These are phyloP conservation scores for Sphecodes monilicornis DNA, from an alignment of 2,888 invertebrate species.

Conservation along the genomic window DNA sequence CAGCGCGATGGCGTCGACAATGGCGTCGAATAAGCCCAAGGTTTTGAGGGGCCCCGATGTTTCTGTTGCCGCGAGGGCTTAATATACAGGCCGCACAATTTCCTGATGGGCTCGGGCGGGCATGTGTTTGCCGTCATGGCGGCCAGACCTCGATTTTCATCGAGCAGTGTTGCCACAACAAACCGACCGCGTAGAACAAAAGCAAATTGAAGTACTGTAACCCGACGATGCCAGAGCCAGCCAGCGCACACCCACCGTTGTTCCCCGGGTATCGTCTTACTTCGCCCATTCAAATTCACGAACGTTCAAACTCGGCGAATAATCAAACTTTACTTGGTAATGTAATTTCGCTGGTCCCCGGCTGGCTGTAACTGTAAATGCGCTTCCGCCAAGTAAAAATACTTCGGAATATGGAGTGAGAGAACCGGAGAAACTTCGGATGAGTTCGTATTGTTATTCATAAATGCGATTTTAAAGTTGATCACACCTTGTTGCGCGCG, in stretches of 20 bases:
- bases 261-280: not conserved
- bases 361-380: not conserved
- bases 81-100: conserved; percentile 8
- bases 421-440: not conserved
- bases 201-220: conserved; percentile 10
- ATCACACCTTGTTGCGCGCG: not conserved
- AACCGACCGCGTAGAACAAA: not conserved
- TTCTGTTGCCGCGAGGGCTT: conserved; percentile 8
- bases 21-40: conserved; percentile 10
- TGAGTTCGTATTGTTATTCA: not conserved
- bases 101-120: not conserved
- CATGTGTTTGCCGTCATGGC: conserved; percentile 9
- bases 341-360: not conserved
- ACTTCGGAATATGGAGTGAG: not conserved
- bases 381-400: not conserved
- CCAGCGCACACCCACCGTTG: not conserved
- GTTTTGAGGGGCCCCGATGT: not conserved
- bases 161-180: not conserved
- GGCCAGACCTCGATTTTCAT: not conserved
- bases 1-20: not conserved
- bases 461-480: not conserved
- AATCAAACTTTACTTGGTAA: conserved; percentile 14
- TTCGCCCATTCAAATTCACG: conserved; percentile 3
- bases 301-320: not conserved
- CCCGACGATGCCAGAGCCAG: not conserved